Percentiles rank a stretch among this genome's conserved stretches.
Conservation (phyloP, 2,797 vertebrate genomes). For the Varecia variegata region DNA sequence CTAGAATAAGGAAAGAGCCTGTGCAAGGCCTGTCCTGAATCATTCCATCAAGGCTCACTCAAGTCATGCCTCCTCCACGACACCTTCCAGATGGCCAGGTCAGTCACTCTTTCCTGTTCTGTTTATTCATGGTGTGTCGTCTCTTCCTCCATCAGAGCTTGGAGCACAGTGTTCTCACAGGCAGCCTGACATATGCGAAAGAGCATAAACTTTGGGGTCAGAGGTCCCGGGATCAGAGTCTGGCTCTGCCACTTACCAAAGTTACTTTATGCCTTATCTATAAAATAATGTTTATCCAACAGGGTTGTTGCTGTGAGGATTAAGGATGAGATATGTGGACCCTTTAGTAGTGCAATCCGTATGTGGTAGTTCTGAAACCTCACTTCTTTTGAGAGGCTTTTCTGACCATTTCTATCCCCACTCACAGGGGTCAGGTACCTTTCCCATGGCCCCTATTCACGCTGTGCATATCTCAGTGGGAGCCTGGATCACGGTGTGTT, state of each 20-base stretch:
- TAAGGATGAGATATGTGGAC: neutral
- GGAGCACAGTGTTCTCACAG: neutral
- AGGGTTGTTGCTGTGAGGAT: neutral
- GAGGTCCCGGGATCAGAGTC: neutral
- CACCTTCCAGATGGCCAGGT: neutral
- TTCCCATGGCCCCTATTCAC: neutral
- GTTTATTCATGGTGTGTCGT: fast-evolving
- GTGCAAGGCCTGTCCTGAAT: neutral
- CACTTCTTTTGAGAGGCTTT: neutral
- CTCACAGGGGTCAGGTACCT: neutral
- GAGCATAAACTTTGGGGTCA: neutral
- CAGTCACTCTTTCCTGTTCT: neutral
- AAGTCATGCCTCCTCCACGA: fast-evolving
- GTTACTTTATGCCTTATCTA: neutral
- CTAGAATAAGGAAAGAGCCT: neutral
- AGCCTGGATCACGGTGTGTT: neutral
- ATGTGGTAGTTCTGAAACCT: neutral
- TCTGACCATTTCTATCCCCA: neutral
- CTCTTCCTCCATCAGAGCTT: neutral
- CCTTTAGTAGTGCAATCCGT: too few relatives aligned
- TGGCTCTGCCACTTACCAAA: neutral
- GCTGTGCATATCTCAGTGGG: neutral
- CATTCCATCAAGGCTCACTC: neutral
- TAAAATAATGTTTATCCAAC: neutral
- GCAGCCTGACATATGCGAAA: neutral